Base-by-base conservation (phyloP, 2,113 vertebrate genomes). In the Pituophis catenifer region DNA sequence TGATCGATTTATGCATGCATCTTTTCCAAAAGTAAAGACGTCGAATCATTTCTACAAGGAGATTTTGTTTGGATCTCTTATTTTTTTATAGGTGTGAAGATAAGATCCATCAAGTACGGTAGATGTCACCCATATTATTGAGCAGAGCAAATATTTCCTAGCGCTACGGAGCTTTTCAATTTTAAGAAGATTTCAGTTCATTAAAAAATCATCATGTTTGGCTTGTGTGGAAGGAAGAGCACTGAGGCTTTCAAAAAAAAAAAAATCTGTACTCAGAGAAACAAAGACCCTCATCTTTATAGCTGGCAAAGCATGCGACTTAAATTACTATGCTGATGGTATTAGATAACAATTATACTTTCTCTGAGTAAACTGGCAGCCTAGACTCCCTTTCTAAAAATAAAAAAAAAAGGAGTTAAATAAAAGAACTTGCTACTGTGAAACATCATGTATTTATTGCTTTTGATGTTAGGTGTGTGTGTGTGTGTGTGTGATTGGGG, bases 201-300 rank as follows among this genome's bases (percentile, higher is more conserved):
- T 96, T 57, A 62, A 58, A 38, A 12, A 86, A 23, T 3, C 12
- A 48, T 59, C 11, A 24, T 13, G 85, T 94, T 93, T 93, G 90
- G 2, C 0, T 89, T 92, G 38, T 9, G 1, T 13, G 19, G 50
- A 15, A 23, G 38, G 2, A 38, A 24, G 55, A 48, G 48, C 1
- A 15, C 54, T 55, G 5, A 59, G 23, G 65, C n/a, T 50, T 44
- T 53, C 54, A 15, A 21, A 44, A 95, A 48, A 15, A 57, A 7
- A 58, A 58, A 23, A 95, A 48, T 23, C 29, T 5, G 23, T 93
- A 58, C 29, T 89, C 24, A 19, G 33, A 24, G 38, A 92, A 86
- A 12, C 26, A 58, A 50, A 29, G 9, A 26, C n/a, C n/a, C 23
- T 10, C 50, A 65, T 48, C 12, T 93, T 86, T 10, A 21, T 38